Conservation (phyloP, 2,888 invertebrate genomes). For the Cheilosia scutellata region DNA sequence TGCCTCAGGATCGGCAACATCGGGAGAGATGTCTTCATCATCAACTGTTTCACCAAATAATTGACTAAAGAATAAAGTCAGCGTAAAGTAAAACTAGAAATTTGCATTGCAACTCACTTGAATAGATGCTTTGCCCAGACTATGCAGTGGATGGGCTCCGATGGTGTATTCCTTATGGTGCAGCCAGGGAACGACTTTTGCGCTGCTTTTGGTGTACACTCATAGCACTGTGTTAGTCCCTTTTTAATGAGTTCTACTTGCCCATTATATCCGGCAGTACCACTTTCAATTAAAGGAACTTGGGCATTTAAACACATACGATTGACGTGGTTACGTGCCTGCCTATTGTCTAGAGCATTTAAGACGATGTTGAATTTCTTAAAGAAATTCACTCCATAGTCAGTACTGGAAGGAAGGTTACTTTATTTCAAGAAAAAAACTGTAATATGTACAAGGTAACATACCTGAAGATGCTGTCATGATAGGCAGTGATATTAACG, state of each 20-base stretch:
- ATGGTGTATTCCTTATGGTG: conserved; percentile 99
- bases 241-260: conserved; percentile 96
- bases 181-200: conserved; percentile 98
- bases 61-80: conserved; percentile 87
- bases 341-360: conserved; percentile 98
- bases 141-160: conserved; percentile 99
- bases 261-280: conserved; percentile 98
- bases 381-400: conserved; percentile 96
- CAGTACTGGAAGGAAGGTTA: conserved; percentile 87
- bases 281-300: conserved; percentile 97
- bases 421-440: not conserved
- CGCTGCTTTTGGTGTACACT: conserved; percentile 95
- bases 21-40: conserved; percentile 99
- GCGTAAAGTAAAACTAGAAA: not conserved
- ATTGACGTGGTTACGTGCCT: conserved; percentile 99
- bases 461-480: conserved; percentile 97
- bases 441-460: conserved; percentile 77
- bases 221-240: conserved; percentile 97
- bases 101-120: conserved; percentile 87
- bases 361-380: conserved; percentile 95
- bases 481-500: conserved; percentile 94
- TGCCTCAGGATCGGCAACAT: conserved; percentile 97
- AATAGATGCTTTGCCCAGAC: conserved; percentile 99
- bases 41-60: conserved; percentile 98
- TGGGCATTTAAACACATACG: conserved; percentile 98